phyloP scores from a whole-genome alignment of 2,888 invertebrate species.

The Tetrapedia diversipes region DNA sequence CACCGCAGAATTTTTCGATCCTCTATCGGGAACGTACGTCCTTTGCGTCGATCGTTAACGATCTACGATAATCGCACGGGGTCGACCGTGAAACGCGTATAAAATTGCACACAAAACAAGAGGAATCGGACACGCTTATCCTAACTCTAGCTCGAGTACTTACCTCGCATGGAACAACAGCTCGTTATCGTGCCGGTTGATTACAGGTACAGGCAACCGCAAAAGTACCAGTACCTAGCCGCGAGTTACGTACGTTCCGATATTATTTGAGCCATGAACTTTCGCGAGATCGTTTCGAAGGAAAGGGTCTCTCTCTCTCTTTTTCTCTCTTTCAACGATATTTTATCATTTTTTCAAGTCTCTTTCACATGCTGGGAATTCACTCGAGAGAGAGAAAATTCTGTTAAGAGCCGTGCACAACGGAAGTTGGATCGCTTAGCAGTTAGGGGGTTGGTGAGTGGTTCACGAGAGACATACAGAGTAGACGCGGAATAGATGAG shows the following conservation, averaged over 20 bases:
- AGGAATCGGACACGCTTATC: neutral
- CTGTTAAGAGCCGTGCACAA: neutral
- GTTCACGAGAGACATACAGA: neutral
- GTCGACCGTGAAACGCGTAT: neutral
- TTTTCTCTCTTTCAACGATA: neutral
- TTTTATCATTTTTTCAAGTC: too few species aligned
- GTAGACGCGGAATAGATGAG: constrained; percentile 6
- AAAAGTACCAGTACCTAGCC: neutral
- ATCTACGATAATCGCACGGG: too few species aligned
- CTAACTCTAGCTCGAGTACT: constrained; percentile 25
- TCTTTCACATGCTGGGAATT: neutral
- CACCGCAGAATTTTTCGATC: neutral
- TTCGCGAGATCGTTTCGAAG: neutral
- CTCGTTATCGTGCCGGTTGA: constrained; percentile 21
- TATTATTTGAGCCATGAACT: constrained; percentile 45
- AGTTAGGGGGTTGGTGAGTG: neutral
- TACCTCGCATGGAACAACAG: constrained; percentile 39
- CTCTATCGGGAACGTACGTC: neutral
- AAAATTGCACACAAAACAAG: constrained; percentile 2
- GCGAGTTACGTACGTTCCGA: constrained; percentile 2
- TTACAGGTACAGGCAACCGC: constrained; percentile 3
- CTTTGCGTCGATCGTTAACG: neutral
- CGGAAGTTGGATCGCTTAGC: neutral
- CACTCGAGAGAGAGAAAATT: neutral
- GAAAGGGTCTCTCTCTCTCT: neutral